Percentiles rank a stretch among this genome's conserved stretches.
Evolutionary conservation across 2,797 vertebrate species (phyloP).

Genomic region (Lithobates pipiens): DNA sequence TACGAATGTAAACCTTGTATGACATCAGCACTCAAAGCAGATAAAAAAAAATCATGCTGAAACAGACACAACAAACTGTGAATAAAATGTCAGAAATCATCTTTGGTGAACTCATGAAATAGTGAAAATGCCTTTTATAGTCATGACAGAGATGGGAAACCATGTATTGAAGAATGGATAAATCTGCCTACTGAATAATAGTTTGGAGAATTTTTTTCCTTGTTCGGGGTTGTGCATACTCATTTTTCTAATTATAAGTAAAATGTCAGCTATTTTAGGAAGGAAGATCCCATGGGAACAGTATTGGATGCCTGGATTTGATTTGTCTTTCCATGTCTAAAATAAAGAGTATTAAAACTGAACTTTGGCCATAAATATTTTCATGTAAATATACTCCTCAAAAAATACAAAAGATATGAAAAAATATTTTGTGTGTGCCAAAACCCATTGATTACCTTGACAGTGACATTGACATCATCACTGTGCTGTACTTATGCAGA

Average conservation of each 20-base stretch:
- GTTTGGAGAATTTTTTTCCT: constrained; percentile 63
- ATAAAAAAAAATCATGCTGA: background rate
- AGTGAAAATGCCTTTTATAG: constrained; percentile 68
- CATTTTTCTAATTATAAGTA: constrained; percentile 65
- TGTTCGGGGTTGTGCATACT: constrained; percentile 61
- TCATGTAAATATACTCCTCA: no score
- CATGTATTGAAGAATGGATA: constrained; percentile 66
- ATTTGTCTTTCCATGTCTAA: constrained; percentile 38
- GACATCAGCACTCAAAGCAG: background rate
- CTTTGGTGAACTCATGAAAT: constrained; percentile 50
- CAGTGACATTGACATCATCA: no score
- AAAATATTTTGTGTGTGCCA: no score
- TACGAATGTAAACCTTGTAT: background rate
- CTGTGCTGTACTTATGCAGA: no score
- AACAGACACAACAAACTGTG: constrained; percentile 47
- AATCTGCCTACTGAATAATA: constrained; percentile 66
- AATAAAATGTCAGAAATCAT: constrained; percentile 61
- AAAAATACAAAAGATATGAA: no score
- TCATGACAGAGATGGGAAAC: constrained; percentile 67
- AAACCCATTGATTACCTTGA: no score
- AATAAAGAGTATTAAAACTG: constrained; percentile 1
- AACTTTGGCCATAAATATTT: no score
- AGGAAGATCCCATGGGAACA: constrained; percentile 48
- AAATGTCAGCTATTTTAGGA: constrained; percentile 60
- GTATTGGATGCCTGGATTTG: constrained; percentile 42